Percentiles rank a stretch among this genome's conserved stretches.
Evolutionary conservation across 1,140 invertebrate species (phyloP).

Genomic region (Drosophila cardini): DNA sequence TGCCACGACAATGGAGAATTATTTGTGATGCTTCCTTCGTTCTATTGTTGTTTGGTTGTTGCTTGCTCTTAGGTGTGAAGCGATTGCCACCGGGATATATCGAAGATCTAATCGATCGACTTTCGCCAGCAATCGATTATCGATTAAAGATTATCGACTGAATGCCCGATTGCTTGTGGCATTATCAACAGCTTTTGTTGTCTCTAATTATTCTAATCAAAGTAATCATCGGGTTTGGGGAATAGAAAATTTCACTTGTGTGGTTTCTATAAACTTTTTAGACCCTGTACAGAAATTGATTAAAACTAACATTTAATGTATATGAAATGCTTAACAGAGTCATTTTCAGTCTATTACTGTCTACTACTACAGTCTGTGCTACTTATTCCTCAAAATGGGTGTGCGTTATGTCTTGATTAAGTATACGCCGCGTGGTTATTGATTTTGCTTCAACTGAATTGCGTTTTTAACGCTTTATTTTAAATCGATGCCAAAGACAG

Average conservation of each 20-base stretch:
- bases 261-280: constrained; percentile 3
- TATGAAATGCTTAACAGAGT: no score
- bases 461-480: constrained; percentile 55
- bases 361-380: no score
- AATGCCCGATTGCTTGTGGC: constrained; percentile 20
- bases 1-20: constrained; percentile 34
- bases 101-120: constrained; percentile 29
- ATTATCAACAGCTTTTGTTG: constrained; percentile 6
- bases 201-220: constrained; percentile 47
- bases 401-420: constrained; percentile 73
- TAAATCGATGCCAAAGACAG: not conserved
- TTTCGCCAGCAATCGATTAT: constrained; percentile 48
- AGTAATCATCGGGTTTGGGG: constrained; percentile 44
- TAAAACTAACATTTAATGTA: no score
- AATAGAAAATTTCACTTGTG: constrained; percentile 8
- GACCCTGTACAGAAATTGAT: no score
- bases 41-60: not conserved
- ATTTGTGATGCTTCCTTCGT: constrained; percentile 8
- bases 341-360: no score
- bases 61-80: constrained; percentile 63
- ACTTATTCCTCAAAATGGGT: not conserved
- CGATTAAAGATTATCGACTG: constrained; percentile 39
- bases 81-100: constrained; percentile 37
- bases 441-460: constrained; percentile 72
- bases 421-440: constrained; percentile 73